phyloP scores from a whole-genome alignment of 1,140 invertebrate genomes.

The Cepaea nemoralis region DNA sequence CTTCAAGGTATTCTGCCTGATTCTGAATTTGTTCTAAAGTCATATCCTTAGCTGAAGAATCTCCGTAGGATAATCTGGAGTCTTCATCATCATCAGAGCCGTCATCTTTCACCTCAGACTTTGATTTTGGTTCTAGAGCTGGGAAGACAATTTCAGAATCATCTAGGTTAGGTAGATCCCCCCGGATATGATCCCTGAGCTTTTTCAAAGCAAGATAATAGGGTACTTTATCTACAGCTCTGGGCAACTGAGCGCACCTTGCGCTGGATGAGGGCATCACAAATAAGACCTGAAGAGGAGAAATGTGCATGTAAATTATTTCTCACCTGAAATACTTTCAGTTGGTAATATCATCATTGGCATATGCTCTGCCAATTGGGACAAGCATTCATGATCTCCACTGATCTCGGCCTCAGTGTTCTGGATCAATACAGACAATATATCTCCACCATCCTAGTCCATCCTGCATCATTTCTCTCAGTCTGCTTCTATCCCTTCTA shows the following conservation, averaged over 20 bases:
- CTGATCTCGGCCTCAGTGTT: no score
- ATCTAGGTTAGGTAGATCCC: slow-evolving; percentile 86
- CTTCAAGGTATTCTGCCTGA: slow-evolving; percentile 37
- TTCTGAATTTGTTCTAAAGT: slow-evolving; percentile 39
- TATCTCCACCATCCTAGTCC: no score
- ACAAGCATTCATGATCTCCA: no score
- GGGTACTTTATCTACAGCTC: slow-evolving; percentile 95
- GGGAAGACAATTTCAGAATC: slow-evolving; percentile 92
- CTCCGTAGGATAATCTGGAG: neutral
- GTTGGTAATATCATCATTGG: no score
- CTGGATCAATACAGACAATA: no score
- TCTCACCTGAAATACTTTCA: no score
- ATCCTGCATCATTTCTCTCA: no score
- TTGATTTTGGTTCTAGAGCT: slow-evolving; percentile 67
- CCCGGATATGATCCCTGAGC: slow-evolving; percentile 94
- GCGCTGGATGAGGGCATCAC: slow-evolving; percentile 98
- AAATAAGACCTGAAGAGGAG: slow-evolving; percentile 87
- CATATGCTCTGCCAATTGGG: no score
- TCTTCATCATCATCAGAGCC: slow-evolving; percentile 41
- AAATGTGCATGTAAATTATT: neutral
- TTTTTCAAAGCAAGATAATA: slow-evolving; percentile 96
- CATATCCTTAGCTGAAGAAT: slow-evolving; percentile 26
- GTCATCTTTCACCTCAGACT: slow-evolving; percentile 59
- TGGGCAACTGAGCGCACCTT: slow-evolving; percentile 92
- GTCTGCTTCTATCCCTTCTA: no score